Base-by-base conservation (phyloP, 1,140 invertebrate species). In the Drosophila equinoxialis region DNA sequence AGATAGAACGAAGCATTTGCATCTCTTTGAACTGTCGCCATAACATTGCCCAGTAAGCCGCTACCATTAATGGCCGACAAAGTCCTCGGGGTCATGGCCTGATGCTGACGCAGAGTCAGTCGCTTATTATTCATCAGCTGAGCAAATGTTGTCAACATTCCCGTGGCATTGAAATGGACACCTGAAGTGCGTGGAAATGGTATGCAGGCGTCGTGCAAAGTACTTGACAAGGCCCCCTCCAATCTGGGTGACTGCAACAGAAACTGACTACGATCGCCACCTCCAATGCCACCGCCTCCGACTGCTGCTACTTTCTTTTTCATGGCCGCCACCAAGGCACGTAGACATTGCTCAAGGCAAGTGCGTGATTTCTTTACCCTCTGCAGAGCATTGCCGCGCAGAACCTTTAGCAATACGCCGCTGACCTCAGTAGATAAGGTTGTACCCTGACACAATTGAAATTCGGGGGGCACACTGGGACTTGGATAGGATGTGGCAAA, bases 161-260 rank as follows among this genome's bases (percentile, higher is more conserved):
- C 96, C 33, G 96, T 96, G 42, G 96, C 96, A 93, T 97, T 98
- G 94, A 99, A 99, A 90, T 96, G 96, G 1, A 97, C 98, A 4
- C 98, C 98, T 11, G 97, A 98, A 0, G 98, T 99, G 64, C 97
- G 93, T 1, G 98, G 98, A 93, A 98, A 99, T 1, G 98, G 98
- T 73, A 99, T 97, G 79, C 96, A 97, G n/a, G 96, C 94, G 89
- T 97, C 96, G 67, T 96, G 95, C 59, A 93, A 92, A 8, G 93
- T 93, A 30, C 93, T 94, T 0, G 84, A 85, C n/a, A 93, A 39
- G 0, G 90, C 91, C 1, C 91, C 91, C 42, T 91, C 86, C 26
- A 92, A 37, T 17, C 90, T 51, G 0, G 91, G 92, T 13, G 92
- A 92, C 69, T 92, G 92, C 20, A 92, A 60, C 10, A 90, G 71